phyloP scores from a whole-genome alignment of 2,113 vertebrate species.

The Oreochromis aureus region DNA sequence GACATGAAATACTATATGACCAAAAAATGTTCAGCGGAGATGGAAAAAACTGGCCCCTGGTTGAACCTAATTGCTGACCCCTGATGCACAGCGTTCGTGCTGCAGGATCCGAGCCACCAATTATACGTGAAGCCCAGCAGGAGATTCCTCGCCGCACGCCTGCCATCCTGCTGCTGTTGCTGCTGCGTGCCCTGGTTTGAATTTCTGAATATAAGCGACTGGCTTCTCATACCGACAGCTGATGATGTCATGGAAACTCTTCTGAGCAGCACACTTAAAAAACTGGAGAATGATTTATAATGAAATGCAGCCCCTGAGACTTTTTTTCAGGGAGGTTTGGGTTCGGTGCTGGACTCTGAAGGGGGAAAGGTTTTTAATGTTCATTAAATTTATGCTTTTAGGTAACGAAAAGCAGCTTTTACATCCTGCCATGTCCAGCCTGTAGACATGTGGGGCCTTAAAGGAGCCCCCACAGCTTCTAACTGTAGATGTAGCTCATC shows the following conservation, averaged over 20 bases:
- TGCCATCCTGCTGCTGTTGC: conserved; percentile 18
- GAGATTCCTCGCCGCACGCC: neutral
- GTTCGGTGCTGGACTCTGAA: neutral
- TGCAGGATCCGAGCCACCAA: neutral
- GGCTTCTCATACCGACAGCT: conserved; percentile 63
- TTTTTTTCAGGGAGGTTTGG: neutral
- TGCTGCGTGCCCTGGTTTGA: conserved; percentile 59
- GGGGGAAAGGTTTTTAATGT: neutral
- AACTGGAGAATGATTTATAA: conserved; percentile 64
- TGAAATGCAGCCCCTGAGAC: conserved; percentile 51
- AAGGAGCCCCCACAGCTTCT: neutral
- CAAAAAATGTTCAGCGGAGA: neutral
- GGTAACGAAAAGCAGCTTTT: conserved; percentile 27
- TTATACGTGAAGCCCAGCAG: neutral
- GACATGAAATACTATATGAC: neutral
- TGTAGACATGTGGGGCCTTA: neutral
- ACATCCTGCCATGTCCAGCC: neutral
- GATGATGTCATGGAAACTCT: conserved; percentile 74
- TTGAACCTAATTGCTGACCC: neutral
- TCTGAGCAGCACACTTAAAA: conserved; percentile 54
- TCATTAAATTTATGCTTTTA: conserved; percentile 29
- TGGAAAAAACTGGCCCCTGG: neutral
- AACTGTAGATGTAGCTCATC: neutral
- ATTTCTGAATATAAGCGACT: conserved; percentile 61
- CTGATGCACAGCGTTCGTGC: neutral